These are phyloP conservation scores for Benthosema pterotum DNA, from an alignment of 2,797 vertebrate genomes.

Conservation along the genomic window DNA sequence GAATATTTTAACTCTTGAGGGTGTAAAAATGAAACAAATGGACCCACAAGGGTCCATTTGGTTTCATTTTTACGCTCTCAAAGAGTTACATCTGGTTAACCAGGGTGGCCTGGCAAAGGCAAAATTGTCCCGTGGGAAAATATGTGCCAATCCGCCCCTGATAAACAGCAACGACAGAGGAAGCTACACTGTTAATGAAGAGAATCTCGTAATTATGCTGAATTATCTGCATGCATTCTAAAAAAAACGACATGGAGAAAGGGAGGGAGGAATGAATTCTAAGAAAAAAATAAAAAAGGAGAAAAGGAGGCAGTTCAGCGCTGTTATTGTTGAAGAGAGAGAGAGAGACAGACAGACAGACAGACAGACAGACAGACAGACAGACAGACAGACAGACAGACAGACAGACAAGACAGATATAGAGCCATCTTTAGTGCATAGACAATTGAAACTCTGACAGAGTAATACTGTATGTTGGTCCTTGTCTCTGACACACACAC, in stretches of 20 bases:
- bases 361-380: slow-evolving; percentile 62
- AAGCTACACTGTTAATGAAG: slow-evolving; percentile 12
- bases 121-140: too few species aligned
- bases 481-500: too few species aligned
- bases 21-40: too few species aligned
- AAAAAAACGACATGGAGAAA: neutral
- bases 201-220: slow-evolving; percentile 67
- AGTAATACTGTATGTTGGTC: too few species aligned
- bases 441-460: neutral
- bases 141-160: too few species aligned
- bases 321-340: too few species aligned
- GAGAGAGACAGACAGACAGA: slow-evolving; percentile 50
- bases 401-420: slow-evolving; percentile 43
- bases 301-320: too few species aligned
- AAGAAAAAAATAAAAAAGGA: slow-evolving; percentile 13
- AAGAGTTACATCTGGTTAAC: too few species aligned
- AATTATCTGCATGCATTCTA: slow-evolving; percentile 76
- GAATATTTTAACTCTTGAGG: too few species aligned
- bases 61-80: too few species aligned
- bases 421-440: slow-evolving; percentile 12
- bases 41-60: too few species aligned
- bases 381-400: slow-evolving; percentile 46
- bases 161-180: slow-evolving; percentile 5
- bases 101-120: too few species aligned
- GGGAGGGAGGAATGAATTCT: neutral